Conservation (phyloP, 2,113 vertebrate genomes). For the Alligator mississippiensis region DNA sequence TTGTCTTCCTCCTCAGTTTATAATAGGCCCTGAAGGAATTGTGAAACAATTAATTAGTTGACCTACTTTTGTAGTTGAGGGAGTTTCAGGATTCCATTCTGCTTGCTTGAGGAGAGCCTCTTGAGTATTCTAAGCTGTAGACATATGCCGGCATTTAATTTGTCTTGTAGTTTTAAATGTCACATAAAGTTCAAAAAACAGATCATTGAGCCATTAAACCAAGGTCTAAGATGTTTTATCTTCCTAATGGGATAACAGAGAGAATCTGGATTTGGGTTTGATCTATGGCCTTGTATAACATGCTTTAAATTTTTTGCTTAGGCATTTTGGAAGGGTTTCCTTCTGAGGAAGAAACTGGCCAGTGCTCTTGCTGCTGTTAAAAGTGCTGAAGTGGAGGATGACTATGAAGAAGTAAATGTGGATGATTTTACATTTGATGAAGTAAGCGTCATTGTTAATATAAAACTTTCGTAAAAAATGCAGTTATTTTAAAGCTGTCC, state of each 20-base stretch:
- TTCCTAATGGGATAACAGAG: constrained; percentile 93
- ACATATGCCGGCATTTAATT: constrained; percentile 90
- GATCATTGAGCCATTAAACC: constrained; percentile 91
- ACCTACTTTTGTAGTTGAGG: constrained; percentile 86
- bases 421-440: constrained; percentile 88
- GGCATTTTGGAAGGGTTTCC: constrained; percentile 92
- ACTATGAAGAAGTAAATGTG: constrained; percentile 90
- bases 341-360: constrained; percentile 88
- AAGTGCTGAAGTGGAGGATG: constrained; percentile 82
- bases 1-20: constrained; percentile 76
- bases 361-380: constrained; percentile 84
- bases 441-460: constrained; percentile 77
- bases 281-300: constrained; percentile 85
- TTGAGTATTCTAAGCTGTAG: constrained; percentile 90
- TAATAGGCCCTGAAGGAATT: constrained; percentile 89
- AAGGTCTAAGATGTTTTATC: constrained; percentile 92
- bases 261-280: constrained; percentile 89
- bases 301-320: constrained; percentile 85
- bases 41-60: constrained; percentile 95
- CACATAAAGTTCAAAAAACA: constrained; percentile 98
- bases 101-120: constrained; percentile 82
- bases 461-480: not conserved
- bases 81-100: constrained; percentile 89
- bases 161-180: constrained; percentile 91
- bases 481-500: not conserved